Evolutionary conservation across 2,888 invertebrate genomes (phyloP).

Genomic region (Schizotus pectinicornis): DNA sequence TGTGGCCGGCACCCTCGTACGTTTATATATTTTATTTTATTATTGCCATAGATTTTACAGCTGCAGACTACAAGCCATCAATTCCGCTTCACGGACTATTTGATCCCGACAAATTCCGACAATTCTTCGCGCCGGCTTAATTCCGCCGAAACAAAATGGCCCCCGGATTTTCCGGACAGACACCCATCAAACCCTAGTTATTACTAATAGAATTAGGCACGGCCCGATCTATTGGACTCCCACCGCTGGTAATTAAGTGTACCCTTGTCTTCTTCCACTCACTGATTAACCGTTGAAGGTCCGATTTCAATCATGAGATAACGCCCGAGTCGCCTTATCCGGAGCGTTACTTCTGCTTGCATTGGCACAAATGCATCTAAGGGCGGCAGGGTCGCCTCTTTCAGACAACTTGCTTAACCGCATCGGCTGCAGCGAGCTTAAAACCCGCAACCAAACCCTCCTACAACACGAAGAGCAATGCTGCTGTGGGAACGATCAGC

Average conservation of each 20-base stretch:
- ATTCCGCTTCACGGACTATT: not conserved
- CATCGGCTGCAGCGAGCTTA: too few relatives aligned
- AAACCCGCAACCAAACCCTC: too few relatives aligned
- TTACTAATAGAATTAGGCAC: conserved; percentile 22
- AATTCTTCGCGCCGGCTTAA: too few relatives aligned
- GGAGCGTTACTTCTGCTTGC: too few relatives aligned
- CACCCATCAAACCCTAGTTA: conserved; percentile 5
- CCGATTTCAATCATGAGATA: conserved; percentile 22
- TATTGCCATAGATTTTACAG: not conserved
- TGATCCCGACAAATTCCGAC: conserved; percentile 1
- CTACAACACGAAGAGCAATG: too few relatives aligned
- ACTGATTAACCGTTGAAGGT: conserved; percentile 20
- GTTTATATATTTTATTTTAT: conserved; percentile 16
- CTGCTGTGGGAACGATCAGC: too few relatives aligned
- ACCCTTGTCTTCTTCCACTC: conserved; percentile 26
- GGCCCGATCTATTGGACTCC: conserved; percentile 20
- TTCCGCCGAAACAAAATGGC: too few relatives aligned
- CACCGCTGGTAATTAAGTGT: conserved; percentile 14
- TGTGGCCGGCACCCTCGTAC: not conserved
- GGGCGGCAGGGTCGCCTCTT: too few relatives aligned
- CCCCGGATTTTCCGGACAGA: too few relatives aligned
- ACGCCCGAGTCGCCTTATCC: not conserved
- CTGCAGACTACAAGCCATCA: not conserved
- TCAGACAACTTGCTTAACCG: too few relatives aligned
- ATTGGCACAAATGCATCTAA: too few relatives aligned